phyloP scores from a whole-genome alignment of 2,888 invertebrate genomes.

The Drosophila nigritarsus region DNA sequence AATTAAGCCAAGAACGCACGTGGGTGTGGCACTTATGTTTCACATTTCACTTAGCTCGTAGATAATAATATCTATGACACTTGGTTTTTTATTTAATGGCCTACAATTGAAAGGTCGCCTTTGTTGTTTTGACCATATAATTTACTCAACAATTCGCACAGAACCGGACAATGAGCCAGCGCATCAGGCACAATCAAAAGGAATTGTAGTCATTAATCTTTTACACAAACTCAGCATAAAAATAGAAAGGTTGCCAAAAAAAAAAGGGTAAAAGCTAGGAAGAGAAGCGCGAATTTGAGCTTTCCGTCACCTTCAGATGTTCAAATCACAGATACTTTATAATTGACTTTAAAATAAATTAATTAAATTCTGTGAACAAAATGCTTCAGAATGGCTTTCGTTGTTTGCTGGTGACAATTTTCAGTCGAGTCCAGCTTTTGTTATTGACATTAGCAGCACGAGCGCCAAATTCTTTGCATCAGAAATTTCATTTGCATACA shows the following conservation, averaged over 20 bases:
- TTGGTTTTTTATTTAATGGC: constrained; percentile 25
- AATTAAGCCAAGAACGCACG: constrained; percentile 37
- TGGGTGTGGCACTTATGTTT: constrained; percentile 12
- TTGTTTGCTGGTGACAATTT: constrained; percentile 26
- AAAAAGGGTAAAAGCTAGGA: not conserved
- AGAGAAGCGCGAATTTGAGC: not conserved
- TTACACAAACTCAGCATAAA: not conserved
- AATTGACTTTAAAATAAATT: constrained; percentile 30
- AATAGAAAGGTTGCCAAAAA: constrained; percentile 1
- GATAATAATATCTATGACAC: constrained; percentile 1
- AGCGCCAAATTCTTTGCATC: constrained; percentile 18
- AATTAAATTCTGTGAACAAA: constrained; percentile 22
- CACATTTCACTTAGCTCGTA: constrained; percentile 46
- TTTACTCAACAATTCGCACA: constrained; percentile 64
- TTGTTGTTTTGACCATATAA: constrained; percentile 56
- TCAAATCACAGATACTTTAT: constrained; percentile 20
- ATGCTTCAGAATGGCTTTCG: not conserved
- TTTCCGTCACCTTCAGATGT: constrained; percentile 13
- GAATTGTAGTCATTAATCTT: constrained; percentile 45
- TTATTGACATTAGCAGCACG: constrained; percentile 5
- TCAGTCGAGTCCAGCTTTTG: constrained; percentile 1
- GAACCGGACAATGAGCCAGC: not conserved
- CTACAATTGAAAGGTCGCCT: constrained; percentile 19
- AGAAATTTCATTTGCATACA: constrained; percentile 3
- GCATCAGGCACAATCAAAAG: constrained; percentile 4